phyloP scores from a whole-genome alignment of 1,140 invertebrate species.

The Calephelis nemesis region DNA sequence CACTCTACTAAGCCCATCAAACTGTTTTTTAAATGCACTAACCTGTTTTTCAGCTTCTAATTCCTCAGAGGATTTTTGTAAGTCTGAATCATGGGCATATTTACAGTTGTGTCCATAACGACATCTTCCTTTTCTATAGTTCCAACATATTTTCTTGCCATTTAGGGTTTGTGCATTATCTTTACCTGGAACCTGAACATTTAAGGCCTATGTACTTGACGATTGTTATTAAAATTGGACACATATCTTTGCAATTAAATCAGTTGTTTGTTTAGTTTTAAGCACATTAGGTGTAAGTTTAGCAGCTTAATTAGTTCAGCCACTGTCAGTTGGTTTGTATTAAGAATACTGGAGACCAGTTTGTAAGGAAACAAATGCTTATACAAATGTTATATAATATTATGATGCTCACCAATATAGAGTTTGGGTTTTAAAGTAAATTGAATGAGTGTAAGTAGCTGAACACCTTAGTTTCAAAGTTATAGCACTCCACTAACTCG shows the following conservation, averaged over 20 bases:
- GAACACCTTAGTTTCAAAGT: too few relatives aligned
- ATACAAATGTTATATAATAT: too few relatives aligned
- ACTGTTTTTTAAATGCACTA: neutral
- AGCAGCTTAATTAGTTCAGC: too few relatives aligned
- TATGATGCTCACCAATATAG: too few relatives aligned
- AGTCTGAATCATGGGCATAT: constrained; percentile 94
- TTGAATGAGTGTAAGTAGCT: too few relatives aligned
- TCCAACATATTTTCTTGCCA: constrained; percentile 95
- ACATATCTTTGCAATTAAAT: constrained; percentile 38
- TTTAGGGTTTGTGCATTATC: constrained; percentile 88
- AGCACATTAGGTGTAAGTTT: too few relatives aligned
- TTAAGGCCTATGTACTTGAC: constrained; percentile 80
- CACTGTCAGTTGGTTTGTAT: neutral
- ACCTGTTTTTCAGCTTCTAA: constrained; percentile 79
- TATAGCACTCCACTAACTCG: too few relatives aligned
- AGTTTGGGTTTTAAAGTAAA: too few relatives aligned
- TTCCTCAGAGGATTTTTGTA: constrained; percentile 81
- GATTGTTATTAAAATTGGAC: constrained; percentile 69
- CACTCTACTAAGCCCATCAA: too few relatives aligned
- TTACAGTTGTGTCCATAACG: constrained; percentile 95
- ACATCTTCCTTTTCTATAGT: constrained; percentile 94
- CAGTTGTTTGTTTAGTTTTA: neutral
- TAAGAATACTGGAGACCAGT: too few relatives aligned
- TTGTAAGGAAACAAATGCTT: neutral
- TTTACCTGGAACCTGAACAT: constrained; percentile 82